phyloP scores from a whole-genome alignment of 2,113 vertebrate genomes.

The Sturnira hondurensis region DNA sequence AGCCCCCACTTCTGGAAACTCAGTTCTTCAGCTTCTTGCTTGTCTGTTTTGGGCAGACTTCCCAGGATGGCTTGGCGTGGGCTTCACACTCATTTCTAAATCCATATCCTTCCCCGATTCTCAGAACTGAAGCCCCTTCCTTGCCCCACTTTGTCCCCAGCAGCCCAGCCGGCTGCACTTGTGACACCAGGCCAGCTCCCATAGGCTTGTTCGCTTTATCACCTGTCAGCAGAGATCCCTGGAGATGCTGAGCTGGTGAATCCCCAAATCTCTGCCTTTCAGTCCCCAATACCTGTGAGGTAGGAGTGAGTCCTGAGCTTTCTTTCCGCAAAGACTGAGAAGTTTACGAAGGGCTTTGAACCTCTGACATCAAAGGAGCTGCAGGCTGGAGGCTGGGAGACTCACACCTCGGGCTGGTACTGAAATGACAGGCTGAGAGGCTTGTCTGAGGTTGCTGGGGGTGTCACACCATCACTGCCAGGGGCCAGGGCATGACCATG shows the following conservation, averaged over 20 bases:
- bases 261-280: not conserved
- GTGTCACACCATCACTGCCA: not conserved
- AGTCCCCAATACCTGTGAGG: not conserved
- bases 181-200: fast-evolving
- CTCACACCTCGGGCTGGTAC: not conserved
- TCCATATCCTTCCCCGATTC: not conserved
- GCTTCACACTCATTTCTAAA: not conserved
- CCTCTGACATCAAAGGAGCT: not conserved
- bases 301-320: fast-evolving
- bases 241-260: not conserved
- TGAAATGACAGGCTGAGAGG: not conserved
- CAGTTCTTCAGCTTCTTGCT: not conserved
- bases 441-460: not conserved
- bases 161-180: fast-evolving
- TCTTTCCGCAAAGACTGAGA: not conserved
- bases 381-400: too few relatives aligned
- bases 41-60: not conserved
- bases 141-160: not conserved
- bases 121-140: not conserved
- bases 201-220: too few relatives aligned
- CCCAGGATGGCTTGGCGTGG: not conserved
- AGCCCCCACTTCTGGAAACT: not conserved
- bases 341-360: not conserved
- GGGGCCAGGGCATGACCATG: not conserved
- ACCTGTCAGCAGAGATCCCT: not conserved